A percentile compares a stretch with the other conserved stretches of the same genome.
These are phyloP conservation scores for Meleagris gallopavo DNA, from an alignment of 2,113 vertebrate species.

Conservation along the genomic window DNA sequence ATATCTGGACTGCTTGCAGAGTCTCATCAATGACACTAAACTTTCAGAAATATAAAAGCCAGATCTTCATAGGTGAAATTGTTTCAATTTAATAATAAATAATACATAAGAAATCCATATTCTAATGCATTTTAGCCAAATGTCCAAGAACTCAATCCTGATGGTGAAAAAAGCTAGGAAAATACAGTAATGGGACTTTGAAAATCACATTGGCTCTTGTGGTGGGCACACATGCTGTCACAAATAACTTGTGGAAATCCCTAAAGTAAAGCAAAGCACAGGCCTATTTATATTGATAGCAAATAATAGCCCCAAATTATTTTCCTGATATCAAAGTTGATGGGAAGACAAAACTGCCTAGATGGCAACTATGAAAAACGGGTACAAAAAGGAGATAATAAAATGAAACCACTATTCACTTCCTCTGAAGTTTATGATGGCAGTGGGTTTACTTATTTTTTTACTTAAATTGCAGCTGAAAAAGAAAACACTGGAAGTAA, in stretches of 20 bases:
- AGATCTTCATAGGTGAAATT: not conserved
- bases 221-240: not conserved
- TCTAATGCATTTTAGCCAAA: not conserved
- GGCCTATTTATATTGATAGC: not conserved
- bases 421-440: conserved; percentile 10
- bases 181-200: not conserved
- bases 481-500: conserved; percentile 98
- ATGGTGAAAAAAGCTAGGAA: not conserved
- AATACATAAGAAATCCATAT: not conserved
- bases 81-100: not conserved
- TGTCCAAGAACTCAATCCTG: not conserved
- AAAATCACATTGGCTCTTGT: not conserved
- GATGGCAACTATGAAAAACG: not conserved
- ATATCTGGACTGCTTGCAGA: not conserved
- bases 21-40: not conserved
- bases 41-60: not conserved
- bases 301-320: not conserved
- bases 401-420: not conserved
- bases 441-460: conserved; percentile 29
- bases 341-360: not conserved
- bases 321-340: conserved; percentile 20
- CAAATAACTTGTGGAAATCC: not conserved
- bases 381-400: not conserved
- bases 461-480: conserved; percentile 86
- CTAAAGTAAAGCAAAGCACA: not conserved